Conservation (phyloP, 2,888 invertebrate genomes). For the Idaea dimidiata region DNA sequence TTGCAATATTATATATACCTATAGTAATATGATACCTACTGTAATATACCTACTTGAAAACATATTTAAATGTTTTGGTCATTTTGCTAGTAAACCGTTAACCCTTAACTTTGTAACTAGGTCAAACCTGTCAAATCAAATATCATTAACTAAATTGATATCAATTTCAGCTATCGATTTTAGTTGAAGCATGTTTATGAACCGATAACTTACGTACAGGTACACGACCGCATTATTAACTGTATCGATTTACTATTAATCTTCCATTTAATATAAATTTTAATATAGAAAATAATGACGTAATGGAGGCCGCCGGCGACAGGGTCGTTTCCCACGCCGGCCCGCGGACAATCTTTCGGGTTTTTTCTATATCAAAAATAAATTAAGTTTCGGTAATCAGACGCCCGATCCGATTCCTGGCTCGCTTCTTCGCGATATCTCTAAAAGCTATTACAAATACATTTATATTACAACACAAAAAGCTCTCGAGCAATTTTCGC, state of each 20-base stretch:
- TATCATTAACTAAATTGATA: slow-evolving; percentile 26
- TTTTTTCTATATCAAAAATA: slow-evolving; percentile 72
- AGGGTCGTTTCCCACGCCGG: slow-evolving; percentile 77
- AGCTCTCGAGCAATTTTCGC: slow-evolving; percentile 79
- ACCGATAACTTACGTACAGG: slow-evolving; percentile 31
- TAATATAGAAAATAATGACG: slow-evolving; percentile 80
- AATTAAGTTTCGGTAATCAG: slow-evolving; percentile 80
- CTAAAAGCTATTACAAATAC: slow-evolving; percentile 81
- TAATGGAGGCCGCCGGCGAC: slow-evolving; percentile 79
- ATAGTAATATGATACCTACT: no score
- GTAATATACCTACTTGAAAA: not conserved
- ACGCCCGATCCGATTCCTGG: slow-evolving; percentile 66
- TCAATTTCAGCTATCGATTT: slow-evolving; percentile 19
- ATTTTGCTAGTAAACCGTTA: not conserved
- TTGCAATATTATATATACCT: no score
- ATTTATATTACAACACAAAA: slow-evolving; percentile 79
- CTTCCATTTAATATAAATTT: slow-evolving; percentile 75
- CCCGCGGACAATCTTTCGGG: slow-evolving; percentile 63
- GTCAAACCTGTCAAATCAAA: slow-evolving; percentile 24
- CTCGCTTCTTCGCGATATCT: slow-evolving; percentile 78
- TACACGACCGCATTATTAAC: slow-evolving; percentile 54
- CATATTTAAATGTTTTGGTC: not conserved
- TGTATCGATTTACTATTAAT: slow-evolving; percentile 78
- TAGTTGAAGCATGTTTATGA: slow-evolving; percentile 9
- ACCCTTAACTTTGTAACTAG: slow-evolving; percentile 13